These are phyloP conservation scores for Frieseomelitta varia DNA, from an alignment of 1,140 invertebrate genomes.

Conservation along the genomic window DNA sequence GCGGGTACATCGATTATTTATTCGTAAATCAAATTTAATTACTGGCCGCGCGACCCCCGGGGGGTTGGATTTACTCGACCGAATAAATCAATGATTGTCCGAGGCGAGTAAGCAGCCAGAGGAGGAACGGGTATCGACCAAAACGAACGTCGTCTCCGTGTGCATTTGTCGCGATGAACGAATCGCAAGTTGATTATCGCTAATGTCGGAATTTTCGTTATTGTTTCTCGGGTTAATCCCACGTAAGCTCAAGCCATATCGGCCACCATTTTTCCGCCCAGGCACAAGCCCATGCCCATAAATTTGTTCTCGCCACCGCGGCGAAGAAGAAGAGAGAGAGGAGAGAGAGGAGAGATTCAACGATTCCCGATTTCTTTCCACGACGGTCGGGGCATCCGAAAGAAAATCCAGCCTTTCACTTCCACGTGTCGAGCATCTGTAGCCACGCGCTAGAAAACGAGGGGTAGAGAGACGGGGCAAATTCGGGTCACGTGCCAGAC, in stretches of 20 bases:
- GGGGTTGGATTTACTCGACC: conserved; percentile 7
- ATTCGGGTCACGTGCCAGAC: conserved; percentile 50
- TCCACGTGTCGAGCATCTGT: conserved; percentile 31
- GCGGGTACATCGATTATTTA: conserved; percentile 46
- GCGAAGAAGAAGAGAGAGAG: not conserved
- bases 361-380: conserved; percentile 14
- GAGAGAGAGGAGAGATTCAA: not conserved
- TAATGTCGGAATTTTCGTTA: not conserved
- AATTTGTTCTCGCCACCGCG: not conserved
- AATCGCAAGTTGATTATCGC: not conserved
- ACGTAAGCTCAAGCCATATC: not conserved
- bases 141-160: not conserved
- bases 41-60: not conserved
- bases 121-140: not conserved
- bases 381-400: not conserved
- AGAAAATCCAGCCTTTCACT: conserved; percentile 46
- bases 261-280: too few species aligned
- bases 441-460: not conserved
- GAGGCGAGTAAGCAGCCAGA: not conserved
- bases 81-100: conserved; percentile 45
- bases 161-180: not conserved
- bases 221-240: not conserved
- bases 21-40: conserved; percentile 56
- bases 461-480: not conserved
- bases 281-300: not conserved